Percentiles rank a stretch among this genome's conserved stretches.
These are phyloP conservation scores for Sinohyriopsis cumingii DNA, from an alignment of 2,888 invertebrate species.

Conservation along the genomic window DNA sequence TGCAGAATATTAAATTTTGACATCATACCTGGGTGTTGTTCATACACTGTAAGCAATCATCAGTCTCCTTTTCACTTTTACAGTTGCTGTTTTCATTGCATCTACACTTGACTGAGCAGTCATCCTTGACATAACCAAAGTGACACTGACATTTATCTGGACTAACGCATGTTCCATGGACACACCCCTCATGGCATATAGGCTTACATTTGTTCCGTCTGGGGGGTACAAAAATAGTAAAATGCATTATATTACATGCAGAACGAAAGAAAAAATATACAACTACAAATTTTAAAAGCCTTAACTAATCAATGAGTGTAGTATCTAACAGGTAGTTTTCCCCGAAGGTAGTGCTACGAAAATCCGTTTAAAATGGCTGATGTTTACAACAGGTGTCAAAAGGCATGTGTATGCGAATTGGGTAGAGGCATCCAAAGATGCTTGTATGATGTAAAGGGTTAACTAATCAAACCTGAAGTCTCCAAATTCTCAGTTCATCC, in stretches of 20 bases:
- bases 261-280: neutral
- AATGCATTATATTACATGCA: neutral
- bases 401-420: no score
- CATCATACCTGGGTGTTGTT: constrained; percentile 87
- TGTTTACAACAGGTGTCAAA: no score
- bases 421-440: no score
- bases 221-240: no score
- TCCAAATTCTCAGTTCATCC: no score
- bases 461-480: no score
- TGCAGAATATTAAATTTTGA: constrained; percentile 11
- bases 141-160: constrained; percentile 82
- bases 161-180: constrained; percentile 68
- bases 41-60: constrained; percentile 86
- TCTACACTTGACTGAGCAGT: constrained; percentile 94
- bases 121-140: constrained; percentile 95
- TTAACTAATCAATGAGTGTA: no score
- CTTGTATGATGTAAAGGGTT: no score
- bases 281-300: no score
- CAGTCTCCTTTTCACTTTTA: constrained; percentile 82
- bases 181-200: constrained; percentile 71
- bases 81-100: constrained; percentile 96
- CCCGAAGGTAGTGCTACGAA: no score
- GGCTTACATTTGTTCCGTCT: constrained; percentile 63
- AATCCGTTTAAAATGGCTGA: no score
- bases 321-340: no score